Base-by-base conservation (phyloP, 2,888 invertebrate species). In the Cistogaster globosa region DNA sequence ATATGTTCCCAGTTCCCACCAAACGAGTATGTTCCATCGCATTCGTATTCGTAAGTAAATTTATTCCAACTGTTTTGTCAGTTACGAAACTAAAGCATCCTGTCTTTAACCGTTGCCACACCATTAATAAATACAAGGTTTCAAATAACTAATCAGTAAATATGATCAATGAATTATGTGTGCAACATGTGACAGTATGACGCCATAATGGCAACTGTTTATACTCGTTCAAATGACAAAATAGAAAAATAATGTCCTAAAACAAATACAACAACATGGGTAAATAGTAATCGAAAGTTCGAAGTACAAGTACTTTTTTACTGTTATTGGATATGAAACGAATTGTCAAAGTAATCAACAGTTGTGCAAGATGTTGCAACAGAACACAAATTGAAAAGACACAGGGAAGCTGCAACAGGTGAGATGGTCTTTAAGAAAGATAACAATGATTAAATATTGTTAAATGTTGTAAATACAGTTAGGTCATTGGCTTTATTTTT, bases 101-200 rank as follows among this genome's bases (percentile, higher is more conserved):
- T 62, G 42, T 68, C 11, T 16, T 32, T 55, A 38, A 32, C 38
- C 55, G 20, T 62, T 62, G 78, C 9, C 62, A 71, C 22, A 55
- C 8, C 36, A 63, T 36, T 51, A 36, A 63, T 55, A 62, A 71
- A 78, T 71, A 71, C 45, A 26, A 20, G 62, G 62, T 45, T 42
- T 12, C 22, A 51, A 38, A 72, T 55, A 67, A 51, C 11, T 69
- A 71, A 82, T 82, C 82, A 53, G 71, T 42, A 65, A 82, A 76
- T 71, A 76, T 53, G 76, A 83, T 83, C 83, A 78, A 42, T 83
- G 77, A 72, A 77, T 62, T 77, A 22, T 58, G 58, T 20, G n/a
- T 78, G 53, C 67, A 57, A 62, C 60, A 71, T 57, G 69, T 58
- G 11, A 42, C 42, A 55, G 60, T 51, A 22, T 63, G 63, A 68